phyloP scores from a whole-genome alignment of 2,888 invertebrate species.

The Sphaerophoria rueppellii region DNA sequence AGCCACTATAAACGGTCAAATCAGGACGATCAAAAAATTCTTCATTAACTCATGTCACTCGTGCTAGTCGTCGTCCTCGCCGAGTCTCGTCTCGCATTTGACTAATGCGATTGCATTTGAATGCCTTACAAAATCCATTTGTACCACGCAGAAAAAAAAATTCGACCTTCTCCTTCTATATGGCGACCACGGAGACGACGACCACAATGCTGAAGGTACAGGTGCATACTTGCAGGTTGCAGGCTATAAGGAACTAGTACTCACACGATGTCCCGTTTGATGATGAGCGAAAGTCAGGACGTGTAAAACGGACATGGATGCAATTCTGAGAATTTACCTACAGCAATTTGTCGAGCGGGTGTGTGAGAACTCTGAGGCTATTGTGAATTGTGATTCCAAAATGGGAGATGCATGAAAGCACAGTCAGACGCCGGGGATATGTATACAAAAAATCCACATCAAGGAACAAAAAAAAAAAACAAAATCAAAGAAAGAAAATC shows the following conservation, averaged over 20 bases:
- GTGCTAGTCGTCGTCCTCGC: slow-evolving; percentile 6
- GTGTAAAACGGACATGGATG: slow-evolving; percentile 6
- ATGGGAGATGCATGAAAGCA: slow-evolving; percentile 24
- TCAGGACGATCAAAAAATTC: slow-evolving; percentile 39
- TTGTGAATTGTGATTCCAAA: slow-evolving; percentile 60
- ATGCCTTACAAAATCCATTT: slow-evolving; percentile 43
- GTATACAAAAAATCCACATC: too few species aligned
- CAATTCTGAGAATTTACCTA: slow-evolving; percentile 36
- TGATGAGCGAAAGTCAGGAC: slow-evolving; percentile 3
- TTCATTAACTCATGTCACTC: slow-evolving; percentile 69
- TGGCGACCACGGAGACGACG: slow-evolving; percentile 19
- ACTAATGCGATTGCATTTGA: slow-evolving; percentile 65
- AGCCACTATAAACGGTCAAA: slow-evolving; percentile 22
- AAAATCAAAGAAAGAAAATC: slow-evolving; percentile 23
- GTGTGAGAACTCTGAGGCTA: slow-evolving; percentile 37
- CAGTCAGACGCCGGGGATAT: too few species aligned
- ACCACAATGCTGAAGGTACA: too few species aligned
- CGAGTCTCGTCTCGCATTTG: slow-evolving; percentile 14
- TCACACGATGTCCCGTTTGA: slow-evolving; percentile 25
- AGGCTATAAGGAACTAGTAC: slow-evolving; percentile 57
- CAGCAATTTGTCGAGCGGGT: slow-evolving; percentile 11
- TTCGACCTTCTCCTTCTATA: not conserved
- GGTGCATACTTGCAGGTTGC: too few species aligned
- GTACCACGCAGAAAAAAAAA: too few species aligned
- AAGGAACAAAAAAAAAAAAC: slow-evolving; percentile 10